Evolutionary conservation across 2,888 invertebrate species (phyloP), one percentile per base, ranked within the genome.

Genomic region (Bimastos eiseni): DNA sequence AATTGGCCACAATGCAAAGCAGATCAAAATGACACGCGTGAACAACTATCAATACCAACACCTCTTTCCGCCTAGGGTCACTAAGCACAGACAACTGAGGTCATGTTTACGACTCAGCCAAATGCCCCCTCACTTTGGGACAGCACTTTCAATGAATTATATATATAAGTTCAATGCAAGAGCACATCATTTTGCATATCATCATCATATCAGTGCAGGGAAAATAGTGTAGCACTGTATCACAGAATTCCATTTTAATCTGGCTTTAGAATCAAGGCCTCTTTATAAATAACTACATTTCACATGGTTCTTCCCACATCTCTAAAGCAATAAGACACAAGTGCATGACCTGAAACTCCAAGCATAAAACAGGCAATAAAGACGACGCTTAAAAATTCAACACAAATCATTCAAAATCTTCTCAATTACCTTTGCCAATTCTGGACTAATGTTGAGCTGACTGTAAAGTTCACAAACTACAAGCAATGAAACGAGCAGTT

Each of bases 401-500:
- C 49, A 13, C 38, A 41, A 13, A 49, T 24, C n/a, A n/a, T 70
- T n/a, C n/a, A n/a, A 8, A 6, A 92, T 33, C 44, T 70, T 55
- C 17, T n/a, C 34, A 90, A 93, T 92, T 92, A 95, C 94, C 93
- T 93, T 93, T 90, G 94, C 94, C 90, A 93, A 92, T 41, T 94
- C 95, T 90, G 93, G 93, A 91, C 94, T 94, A 8, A 94, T 93
- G 41, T 94, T 93, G 21, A 93, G 92, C 49, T 94, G 93, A 91
- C 93, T 93, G 91, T 94, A 94, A 44, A 95, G 92, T 92, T 95
- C 94, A 93, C 95, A 94, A 89, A 95, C 95, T 95, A 93, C 90
- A 93, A 92, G 70, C 49, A 89, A 70, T 90, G 41, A 55, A 90
- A 15, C n/a, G 5, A 88, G 34, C 34, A 88, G 24, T 86, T 3